A percentile compares a stretch with the other conserved stretches of the same genome.
Evolutionary conservation across 1,140 invertebrate genomes (phyloP).

Genomic region (Pseudomyrmex cubaensis): DNA sequence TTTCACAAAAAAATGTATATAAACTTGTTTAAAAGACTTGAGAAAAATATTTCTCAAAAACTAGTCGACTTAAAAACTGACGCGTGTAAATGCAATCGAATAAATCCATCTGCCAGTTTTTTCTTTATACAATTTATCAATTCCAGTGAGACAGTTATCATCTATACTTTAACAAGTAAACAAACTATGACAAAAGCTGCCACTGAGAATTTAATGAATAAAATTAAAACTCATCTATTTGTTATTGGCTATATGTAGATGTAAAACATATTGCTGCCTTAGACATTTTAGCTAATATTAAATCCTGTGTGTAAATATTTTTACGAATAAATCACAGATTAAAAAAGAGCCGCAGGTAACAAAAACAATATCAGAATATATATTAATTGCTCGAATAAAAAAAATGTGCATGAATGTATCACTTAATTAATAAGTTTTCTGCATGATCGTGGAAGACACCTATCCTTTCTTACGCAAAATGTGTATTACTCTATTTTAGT

Average conservation of each 20-base stretch:
- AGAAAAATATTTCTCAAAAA: not conserved
- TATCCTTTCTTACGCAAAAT: not conserved
- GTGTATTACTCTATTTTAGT: slow-evolving; percentile 1
- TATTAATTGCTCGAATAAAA: not conserved
- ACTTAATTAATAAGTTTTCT: not conserved
- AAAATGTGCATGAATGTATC: not conserved
- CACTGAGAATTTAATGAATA: not conserved
- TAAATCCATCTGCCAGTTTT: not conserved
- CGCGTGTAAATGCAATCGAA: not conserved
- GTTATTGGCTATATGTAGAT: not conserved
- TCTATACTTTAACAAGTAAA: slow-evolving; percentile 13
- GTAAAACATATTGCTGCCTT: slow-evolving; percentile 13
- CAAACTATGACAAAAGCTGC: slow-evolving; percentile 24
- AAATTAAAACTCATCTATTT: not conserved
- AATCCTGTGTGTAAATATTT: slow-evolving; percentile 23
- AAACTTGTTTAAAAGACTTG: no score
- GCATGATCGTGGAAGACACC: slow-evolving; percentile 42
- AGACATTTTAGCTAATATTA: slow-evolving; percentile 3
- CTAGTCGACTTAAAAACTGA: not conserved
- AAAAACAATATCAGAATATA: not conserved
- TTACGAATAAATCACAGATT: slow-evolving; percentile 43
- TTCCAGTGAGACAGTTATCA: slow-evolving; percentile 12
- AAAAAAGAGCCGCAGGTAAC: slow-evolving; percentile 1
- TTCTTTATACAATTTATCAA: slow-evolving; percentile 17
- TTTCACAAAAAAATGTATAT: not conserved